Evolutionary conservation across 2,888 invertebrate genomes (phyloP).

Genomic region (Nowickia ferox): DNA sequence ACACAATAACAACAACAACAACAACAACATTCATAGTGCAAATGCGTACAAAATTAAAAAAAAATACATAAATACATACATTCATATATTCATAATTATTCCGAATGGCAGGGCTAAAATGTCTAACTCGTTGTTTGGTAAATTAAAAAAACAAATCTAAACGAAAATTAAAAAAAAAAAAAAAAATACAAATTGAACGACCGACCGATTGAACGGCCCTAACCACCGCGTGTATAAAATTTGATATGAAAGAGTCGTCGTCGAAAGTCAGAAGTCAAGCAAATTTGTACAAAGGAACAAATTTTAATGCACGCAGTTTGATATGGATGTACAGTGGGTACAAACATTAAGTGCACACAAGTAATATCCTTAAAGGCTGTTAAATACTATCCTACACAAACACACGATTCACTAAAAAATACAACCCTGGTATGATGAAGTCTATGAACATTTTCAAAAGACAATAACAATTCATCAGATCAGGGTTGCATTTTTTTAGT

Average conservation of each 20-base stretch:
- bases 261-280: slow-evolving; percentile 69
- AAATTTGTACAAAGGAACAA: slow-evolving; percentile 52
- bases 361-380: background rate
- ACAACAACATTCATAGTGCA: slow-evolving; percentile 24
- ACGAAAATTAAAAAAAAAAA: slow-evolving; percentile 45
- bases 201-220: slow-evolving; percentile 43
- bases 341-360: background rate
- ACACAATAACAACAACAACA: slow-evolving; percentile 24
- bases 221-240: slow-evolving; percentile 48
- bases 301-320: slow-evolving; percentile 2
- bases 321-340: slow-evolving; percentile 4
- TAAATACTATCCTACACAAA: background rate
- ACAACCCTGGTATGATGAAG: too few relatives aligned
- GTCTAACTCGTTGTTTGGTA: slow-evolving; percentile 48
- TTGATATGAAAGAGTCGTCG: slow-evolving; percentile 40
- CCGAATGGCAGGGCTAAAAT: slow-evolving; percentile 50
- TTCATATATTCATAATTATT: slow-evolving; percentile 23
- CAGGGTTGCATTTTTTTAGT: too few relatives aligned
- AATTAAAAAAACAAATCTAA: slow-evolving; percentile 40
- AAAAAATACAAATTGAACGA: slow-evolving; percentile 28
- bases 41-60: slow-evolving; percentile 54
- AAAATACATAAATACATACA: slow-evolving; percentile 9
- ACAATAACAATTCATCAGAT: too few relatives aligned
- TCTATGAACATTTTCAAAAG: too few relatives aligned
- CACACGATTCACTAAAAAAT: too few relatives aligned